Evolutionary conservation across 92 coral and sea anemone genomes (phyloP).

Genomic region (Phenganax stokvisi): DNA sequence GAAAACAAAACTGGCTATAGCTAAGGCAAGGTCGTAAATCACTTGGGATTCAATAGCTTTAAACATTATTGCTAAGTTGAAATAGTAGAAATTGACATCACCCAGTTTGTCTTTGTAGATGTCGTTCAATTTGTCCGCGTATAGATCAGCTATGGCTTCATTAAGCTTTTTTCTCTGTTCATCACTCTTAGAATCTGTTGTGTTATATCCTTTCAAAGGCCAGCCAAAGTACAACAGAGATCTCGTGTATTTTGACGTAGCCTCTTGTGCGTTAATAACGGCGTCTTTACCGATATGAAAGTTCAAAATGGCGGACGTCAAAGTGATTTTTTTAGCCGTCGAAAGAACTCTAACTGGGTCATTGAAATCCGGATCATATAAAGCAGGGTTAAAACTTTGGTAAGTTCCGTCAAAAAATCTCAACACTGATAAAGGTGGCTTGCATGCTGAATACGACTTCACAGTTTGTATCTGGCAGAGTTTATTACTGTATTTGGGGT

Average conservation of each 20-base stretch:
- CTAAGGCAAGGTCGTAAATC: constrained; percentile 56
- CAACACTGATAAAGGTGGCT: constrained; percentile 54
- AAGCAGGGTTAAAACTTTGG: constrained; percentile 28
- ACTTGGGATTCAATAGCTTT: constrained; percentile 52
- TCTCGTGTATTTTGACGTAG: constrained; percentile 42
- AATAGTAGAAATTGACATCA: constrained; percentile 47
- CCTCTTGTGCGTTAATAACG: constrained; percentile 25
- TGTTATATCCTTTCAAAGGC: constrained; percentile 50
- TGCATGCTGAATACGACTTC: constrained; percentile 35
- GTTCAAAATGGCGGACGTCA: constrained; percentile 37
- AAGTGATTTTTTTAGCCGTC: constrained; percentile 43
- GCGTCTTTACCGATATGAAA: constrained; percentile 63
- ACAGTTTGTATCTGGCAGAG: constrained; percentile 45
- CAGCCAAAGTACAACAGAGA: constrained; percentile 50
- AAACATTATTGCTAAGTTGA: constrained; percentile 40
- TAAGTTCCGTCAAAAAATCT: constrained; percentile 69
- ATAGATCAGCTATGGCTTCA: constrained; percentile 41
- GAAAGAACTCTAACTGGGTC: constrained; percentile 50
- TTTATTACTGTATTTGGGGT: constrained; percentile 50
- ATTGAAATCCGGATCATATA: constrained; percentile 55
- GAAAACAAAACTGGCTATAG: constrained; percentile 52
- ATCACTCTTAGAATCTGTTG: constrained; percentile 38
- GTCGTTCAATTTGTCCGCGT: constrained; percentile 30
- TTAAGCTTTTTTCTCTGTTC: constrained; percentile 47
- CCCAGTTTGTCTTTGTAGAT: constrained; percentile 52